These are phyloP conservation scores for Crotalus helleri DNA, from an alignment of 2,113 vertebrate species.

Conservation along the genomic window DNA sequence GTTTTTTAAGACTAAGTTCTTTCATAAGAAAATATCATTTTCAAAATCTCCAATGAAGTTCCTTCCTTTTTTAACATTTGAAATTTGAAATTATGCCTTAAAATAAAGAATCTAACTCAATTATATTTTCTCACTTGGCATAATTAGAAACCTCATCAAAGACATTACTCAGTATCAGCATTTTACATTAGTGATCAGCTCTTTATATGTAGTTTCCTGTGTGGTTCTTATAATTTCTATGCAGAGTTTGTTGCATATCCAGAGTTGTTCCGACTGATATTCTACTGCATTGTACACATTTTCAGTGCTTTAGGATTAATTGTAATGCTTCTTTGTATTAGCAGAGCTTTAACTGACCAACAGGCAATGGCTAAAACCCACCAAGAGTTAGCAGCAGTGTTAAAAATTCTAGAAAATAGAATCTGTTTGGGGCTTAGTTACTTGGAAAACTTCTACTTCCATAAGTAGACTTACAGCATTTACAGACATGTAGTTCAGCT, in stretches of 20 bases:
- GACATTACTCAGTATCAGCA: constrained; percentile 33
- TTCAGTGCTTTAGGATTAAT: not conserved
- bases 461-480: not conserved
- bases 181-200: not conserved
- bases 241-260: constrained; percentile 26
- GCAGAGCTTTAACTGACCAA: not conserved
- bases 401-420: not conserved
- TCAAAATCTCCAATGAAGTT: not conserved
- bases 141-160: constrained; percentile 41
- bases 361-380: constrained; percentile 11
- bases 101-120: constrained; percentile 11
- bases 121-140: constrained; percentile 16
- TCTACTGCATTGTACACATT: constrained; percentile 1
- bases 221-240: not conserved
- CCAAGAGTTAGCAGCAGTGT: not conserved
- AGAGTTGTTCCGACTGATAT: not conserved
- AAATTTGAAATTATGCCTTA: constrained; percentile 15
- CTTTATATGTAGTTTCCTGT: constrained; percentile 13
- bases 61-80: not conserved
- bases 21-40: constrained; percentile 6
- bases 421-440: not conserved
- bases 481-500: not conserved
- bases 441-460: not conserved
- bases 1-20: constrained; percentile 1
- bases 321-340: constrained; percentile 10